phyloP scores from a whole-genome alignment of 2,888 invertebrate species.

The Biston betularia region DNA sequence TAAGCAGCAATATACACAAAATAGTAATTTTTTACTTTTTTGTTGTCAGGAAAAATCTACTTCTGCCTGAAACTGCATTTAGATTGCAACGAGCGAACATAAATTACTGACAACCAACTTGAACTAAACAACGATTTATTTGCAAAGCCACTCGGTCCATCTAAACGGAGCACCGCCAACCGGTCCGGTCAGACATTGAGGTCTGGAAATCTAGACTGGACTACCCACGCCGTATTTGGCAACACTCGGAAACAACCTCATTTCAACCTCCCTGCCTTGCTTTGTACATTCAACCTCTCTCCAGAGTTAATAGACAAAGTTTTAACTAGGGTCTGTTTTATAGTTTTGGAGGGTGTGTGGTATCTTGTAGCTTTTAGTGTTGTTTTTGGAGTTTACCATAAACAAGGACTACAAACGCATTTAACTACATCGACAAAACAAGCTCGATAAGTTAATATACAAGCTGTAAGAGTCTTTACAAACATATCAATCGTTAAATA shows the following conservation, averaged over 20 bases:
- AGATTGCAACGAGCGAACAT: constrained; percentile 10
- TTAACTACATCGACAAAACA: constrained; percentile 2
- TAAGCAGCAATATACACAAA: too few relatives aligned
- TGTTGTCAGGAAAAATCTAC: too few relatives aligned
- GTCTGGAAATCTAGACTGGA: constrained; percentile 48
- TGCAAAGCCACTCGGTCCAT: constrained; percentile 31
- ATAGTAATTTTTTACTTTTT: too few relatives aligned
- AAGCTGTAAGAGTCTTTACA: too few relatives aligned
- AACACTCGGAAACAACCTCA: constrained; percentile 32
- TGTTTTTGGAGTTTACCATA: constrained; percentile 31
- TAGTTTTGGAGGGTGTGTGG: constrained; percentile 29
- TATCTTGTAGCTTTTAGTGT: constrained; percentile 27
- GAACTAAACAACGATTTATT: constrained; percentile 32
- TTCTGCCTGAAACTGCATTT: constrained; percentile 3
- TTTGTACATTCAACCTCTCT: constrained; percentile 16
- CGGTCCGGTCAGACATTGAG: constrained; percentile 45
- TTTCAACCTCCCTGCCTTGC: constrained; percentile 7
- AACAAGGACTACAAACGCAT: constrained; percentile 2
- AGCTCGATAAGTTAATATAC: neutral
- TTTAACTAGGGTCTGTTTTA: constrained; percentile 41
- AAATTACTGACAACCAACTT: constrained; percentile 15
- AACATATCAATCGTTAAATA: too few relatives aligned
- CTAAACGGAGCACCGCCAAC: constrained; percentile 42
- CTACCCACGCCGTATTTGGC: constrained; percentile 54
- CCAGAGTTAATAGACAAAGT: constrained; percentile 44